A percentile compares a stretch with the other conserved stretches of the same genome.
phyloP scores from a whole-genome alignment of 2,113 vertebrate species.

The Ceyx margarethae region DNA sequence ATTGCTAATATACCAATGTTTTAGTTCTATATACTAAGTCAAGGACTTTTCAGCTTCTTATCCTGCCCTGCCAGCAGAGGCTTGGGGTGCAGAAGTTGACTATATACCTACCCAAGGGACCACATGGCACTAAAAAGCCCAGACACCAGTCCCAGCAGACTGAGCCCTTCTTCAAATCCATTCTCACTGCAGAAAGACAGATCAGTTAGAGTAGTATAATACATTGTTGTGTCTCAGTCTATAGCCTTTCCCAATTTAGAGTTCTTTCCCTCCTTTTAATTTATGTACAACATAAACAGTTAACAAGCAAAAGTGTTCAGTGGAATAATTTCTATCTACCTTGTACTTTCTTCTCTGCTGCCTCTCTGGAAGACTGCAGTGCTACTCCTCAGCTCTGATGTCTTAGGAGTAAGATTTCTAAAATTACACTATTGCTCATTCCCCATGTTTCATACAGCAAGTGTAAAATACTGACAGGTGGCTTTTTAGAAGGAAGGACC shows the following conservation, averaged over 20 bases:
- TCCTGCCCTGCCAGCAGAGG: too few relatives aligned
- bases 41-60: not conserved
- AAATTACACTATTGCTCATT: not conserved
- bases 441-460: not conserved
- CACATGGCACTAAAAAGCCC: conserved; percentile 77
- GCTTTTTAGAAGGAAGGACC: not conserved
- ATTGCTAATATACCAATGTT: not conserved
- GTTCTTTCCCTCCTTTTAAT: not conserved
- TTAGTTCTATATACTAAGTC: not conserved
- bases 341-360: not conserved
- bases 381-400: not conserved
- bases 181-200: conserved; percentile 73
- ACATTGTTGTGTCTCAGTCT: not conserved
- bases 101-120: conserved; percentile 77
- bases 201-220: conserved; percentile 49
- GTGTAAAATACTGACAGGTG: not conserved
- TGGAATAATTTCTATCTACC: not conserved
- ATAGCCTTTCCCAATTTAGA: not conserved
- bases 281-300: not conserved
- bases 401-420: not conserved
- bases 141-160: conserved; percentile 78
- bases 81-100: not conserved
- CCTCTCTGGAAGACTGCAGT: not conserved
- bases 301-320: not conserved
- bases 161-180: conserved; percentile 81